Evolutionary conservation across 64 coral and sea anemone genomes (phyloP).

Genomic region (Acropora yongei): DNA sequence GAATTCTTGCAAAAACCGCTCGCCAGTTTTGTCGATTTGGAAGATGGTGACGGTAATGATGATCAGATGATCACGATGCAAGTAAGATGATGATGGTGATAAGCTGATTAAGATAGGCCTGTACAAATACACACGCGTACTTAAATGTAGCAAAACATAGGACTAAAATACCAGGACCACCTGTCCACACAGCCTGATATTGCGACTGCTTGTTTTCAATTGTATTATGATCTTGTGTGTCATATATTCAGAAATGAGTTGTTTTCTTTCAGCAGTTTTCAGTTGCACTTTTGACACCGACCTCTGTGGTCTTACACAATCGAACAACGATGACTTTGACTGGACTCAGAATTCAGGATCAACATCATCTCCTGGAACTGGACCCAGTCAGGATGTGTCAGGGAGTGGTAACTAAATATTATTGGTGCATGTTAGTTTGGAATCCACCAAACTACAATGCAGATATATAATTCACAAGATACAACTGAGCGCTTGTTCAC

Average conservation of each 20-base stretch:
- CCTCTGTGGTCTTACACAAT: not conserved
- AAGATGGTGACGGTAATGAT: not conserved
- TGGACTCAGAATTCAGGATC: not conserved
- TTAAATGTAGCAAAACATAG: not conserved
- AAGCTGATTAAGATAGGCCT: not conserved
- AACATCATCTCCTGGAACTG: conserved; percentile 27
- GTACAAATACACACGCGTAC: not conserved
- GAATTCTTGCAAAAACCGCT: not conserved
- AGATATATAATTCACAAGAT: not conserved
- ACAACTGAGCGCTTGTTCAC: not conserved
- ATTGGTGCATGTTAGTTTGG: not conserved
- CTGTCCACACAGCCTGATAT: not conserved
- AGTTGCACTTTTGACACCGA: not conserved
- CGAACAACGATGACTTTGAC: not conserved
- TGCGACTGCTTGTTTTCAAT: not conserved
- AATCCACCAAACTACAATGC: not conserved
- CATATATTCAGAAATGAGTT: not conserved
- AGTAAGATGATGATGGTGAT: not conserved
- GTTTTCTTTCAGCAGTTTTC: not conserved
- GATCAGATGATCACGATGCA: no score
- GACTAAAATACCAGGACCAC: no score
- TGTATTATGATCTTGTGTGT: not conserved
- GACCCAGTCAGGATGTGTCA: conserved; percentile 37
- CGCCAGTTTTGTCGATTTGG: not conserved
- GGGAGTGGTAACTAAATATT: not conserved